Evolutionary conservation across 2,888 invertebrate genomes (phyloP).

Genomic region (Drosophila mayaguana): DNA sequence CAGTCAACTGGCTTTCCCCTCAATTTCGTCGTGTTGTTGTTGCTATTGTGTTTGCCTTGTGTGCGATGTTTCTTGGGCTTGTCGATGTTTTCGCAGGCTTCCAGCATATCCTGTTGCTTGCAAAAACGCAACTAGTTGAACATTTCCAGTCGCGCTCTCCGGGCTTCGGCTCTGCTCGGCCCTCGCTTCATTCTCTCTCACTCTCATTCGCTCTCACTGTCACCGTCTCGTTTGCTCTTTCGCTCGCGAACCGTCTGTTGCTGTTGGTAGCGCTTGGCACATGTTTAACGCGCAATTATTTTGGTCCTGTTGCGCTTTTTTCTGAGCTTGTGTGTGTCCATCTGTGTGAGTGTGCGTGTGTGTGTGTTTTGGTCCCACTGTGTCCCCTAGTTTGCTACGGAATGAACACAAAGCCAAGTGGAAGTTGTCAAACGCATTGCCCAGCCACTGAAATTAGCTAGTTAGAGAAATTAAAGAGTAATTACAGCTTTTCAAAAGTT

Average conservation of each 20-base stretch:
- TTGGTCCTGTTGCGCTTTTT: constrained; percentile 80
- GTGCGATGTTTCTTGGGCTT: constrained; percentile 63
- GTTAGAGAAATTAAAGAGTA: constrained; percentile 13
- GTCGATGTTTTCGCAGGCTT: constrained; percentile 72
- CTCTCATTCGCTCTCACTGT: constrained; percentile 3
- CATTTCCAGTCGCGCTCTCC: constrained; percentile 69
- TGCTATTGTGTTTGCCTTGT: constrained; percentile 28
- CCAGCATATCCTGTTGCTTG: constrained; percentile 80
- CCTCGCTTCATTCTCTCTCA: constrained; percentile 7
- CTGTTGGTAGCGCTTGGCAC: constrained; percentile 64
- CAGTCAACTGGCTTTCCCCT: constrained; percentile 39
- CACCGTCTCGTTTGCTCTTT: constrained; percentile 9
- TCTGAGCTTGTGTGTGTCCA: constrained; percentile 37
- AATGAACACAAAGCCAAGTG: constrained; percentile 52
- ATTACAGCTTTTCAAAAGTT: constrained; percentile 13
- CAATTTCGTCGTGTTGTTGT: constrained; percentile 26
- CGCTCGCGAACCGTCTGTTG: constrained; percentile 50
- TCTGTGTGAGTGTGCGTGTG: constrained; percentile 33
- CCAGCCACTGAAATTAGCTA: constrained; percentile 34
- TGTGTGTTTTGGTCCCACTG: constrained; percentile 30
- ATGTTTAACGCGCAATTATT: constrained; percentile 80
- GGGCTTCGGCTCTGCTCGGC: constrained; percentile 49
- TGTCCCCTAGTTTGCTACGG: constrained; percentile 25
- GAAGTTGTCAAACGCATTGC: constrained; percentile 47
- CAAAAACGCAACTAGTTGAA: constrained; percentile 77